Conservation (phyloP, 2,888 invertebrate genomes). For the Sepiola atlantica region DNA sequence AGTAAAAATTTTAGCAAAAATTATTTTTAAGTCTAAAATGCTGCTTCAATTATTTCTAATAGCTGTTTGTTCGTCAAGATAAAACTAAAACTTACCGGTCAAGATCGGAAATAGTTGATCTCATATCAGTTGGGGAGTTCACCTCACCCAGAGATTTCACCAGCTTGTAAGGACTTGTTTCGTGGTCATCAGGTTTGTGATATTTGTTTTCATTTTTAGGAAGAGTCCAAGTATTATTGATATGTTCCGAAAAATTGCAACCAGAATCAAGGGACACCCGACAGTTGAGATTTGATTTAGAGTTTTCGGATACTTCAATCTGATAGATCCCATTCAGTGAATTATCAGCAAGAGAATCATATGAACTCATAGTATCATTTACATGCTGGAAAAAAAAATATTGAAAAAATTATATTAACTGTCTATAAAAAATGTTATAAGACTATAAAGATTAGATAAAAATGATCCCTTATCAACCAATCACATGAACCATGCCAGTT, state of each 20-base stretch:
- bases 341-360: too few species aligned
- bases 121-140: too few species aligned
- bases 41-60: too few species aligned
- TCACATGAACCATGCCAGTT: too few species aligned
- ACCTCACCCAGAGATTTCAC: not conserved
- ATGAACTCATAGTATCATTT: not conserved
- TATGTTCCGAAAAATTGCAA: not conserved
- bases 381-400: not conserved
- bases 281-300: not conserved
- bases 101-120: not conserved
- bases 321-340: not conserved
- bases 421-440: too few species aligned
- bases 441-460: too few species aligned
- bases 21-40: not conserved
- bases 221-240: not conserved
- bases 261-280: not conserved
- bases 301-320: not conserved
- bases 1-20: too few species aligned
- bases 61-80: too few species aligned
- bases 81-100: not conserved
- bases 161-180: not conserved
- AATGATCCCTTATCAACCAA: too few species aligned
- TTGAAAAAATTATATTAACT: too few species aligned
- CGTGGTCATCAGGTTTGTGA: not conserved
- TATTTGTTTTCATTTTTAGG: not conserved